Conservation (phyloP, 2,113 vertebrate species). For the Athene cunicularia region DNA sequence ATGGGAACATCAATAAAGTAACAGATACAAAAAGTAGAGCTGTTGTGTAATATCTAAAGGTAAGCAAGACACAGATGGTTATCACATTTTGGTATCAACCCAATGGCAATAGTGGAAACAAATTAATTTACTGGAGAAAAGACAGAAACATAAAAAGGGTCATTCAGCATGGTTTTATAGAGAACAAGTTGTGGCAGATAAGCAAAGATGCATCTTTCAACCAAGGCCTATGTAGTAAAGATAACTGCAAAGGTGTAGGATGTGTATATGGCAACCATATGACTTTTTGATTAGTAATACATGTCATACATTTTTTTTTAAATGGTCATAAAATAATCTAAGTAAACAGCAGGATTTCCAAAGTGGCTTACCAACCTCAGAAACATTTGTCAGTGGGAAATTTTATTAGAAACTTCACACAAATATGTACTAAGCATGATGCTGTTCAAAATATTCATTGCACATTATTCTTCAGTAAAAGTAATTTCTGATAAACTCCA, state of each 20-base stretch:
- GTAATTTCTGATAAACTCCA: background rate
- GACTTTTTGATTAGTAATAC: background rate
- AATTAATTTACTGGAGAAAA: background rate
- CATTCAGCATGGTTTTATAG: background rate
- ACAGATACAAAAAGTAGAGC: background rate
- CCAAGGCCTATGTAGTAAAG: background rate
- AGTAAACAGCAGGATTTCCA: background rate
- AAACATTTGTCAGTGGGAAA: background rate
- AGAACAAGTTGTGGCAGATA: constrained; percentile 11
- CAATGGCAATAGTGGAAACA: background rate
- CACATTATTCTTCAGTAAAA: background rate
- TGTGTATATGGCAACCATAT: background rate
- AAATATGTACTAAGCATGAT: background rate
- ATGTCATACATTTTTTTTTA: background rate
- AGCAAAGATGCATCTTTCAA: background rate
- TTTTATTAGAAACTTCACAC: background rate
- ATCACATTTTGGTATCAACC: constrained; percentile 15
- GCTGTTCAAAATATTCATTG: background rate
- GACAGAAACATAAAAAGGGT: background rate
- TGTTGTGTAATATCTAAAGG: background rate
- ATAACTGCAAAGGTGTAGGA: background rate
- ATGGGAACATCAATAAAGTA: background rate
- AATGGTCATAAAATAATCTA: background rate
- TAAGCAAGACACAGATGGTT: background rate
- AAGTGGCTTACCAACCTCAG: background rate